Percentiles rank a stretch among this genome's conserved stretches.
Evolutionary conservation across 2,888 invertebrate species (phyloP).

Genomic region (Metallyticus violacea): DNA sequence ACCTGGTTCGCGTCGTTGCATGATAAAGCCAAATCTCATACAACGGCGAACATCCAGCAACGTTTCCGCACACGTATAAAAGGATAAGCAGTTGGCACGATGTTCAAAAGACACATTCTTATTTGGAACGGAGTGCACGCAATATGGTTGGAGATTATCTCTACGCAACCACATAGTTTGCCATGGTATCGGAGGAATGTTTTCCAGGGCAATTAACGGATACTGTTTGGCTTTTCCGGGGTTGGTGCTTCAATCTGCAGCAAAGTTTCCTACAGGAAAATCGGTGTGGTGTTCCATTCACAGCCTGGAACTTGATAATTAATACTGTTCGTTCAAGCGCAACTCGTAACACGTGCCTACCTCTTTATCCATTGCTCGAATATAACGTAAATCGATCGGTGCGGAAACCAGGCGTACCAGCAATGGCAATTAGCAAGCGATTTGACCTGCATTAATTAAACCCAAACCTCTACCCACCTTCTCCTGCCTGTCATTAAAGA

Average conservation of each 20-base stretch:
- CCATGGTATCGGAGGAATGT: neutral
- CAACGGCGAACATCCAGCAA: too few relatives aligned
- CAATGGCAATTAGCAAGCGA: neutral
- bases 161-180: neutral
- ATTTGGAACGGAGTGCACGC: too few relatives aligned
- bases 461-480: neutral
- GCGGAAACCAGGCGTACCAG: neutral
- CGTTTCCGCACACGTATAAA: too few relatives aligned
- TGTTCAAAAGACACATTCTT: too few relatives aligned
- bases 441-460: neutral
- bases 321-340: neutral
- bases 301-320: neutral
- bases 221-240: neutral
- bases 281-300: neutral
- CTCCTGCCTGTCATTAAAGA: neutral
- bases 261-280: neutral
- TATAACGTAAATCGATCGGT: neutral
- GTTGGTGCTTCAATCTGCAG: neutral
- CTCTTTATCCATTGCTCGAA: neutral
- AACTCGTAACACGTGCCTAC: neutral
- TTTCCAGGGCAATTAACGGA: neutral
- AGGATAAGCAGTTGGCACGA: too few relatives aligned
- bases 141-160: neutral
- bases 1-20: too few relatives aligned
- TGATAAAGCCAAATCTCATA: too few relatives aligned